Conservation (phyloP, 2,888 invertebrate genomes). For the Julus scandinavius region DNA sequence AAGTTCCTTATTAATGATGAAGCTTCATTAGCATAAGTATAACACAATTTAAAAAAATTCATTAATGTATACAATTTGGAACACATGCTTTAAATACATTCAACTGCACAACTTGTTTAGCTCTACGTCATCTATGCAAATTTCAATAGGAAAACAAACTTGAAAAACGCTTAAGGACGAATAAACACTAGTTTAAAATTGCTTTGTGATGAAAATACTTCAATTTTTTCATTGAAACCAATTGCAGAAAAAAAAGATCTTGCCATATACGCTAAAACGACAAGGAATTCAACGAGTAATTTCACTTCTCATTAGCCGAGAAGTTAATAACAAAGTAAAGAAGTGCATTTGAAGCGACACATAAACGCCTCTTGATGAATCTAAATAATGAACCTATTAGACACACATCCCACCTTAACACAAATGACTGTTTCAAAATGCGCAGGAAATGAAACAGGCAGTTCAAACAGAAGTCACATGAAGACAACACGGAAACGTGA, state of each 20-base stretch:
- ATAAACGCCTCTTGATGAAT: slow-evolving; percentile 6
- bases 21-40: too few species aligned
- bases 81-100: too few species aligned
- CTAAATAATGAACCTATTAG: slow-evolving; percentile 45
- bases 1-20: too few species aligned
- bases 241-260: slow-evolving; percentile 5
- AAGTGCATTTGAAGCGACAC: neutral
- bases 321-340: slow-evolving; percentile 10
- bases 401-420: neutral
- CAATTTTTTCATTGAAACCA: neutral
- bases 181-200: neutral
- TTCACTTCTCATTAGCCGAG: slow-evolving; percentile 36
- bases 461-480: slow-evolving; percentile 44
- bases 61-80: too few species aligned
- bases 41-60: too few species aligned
- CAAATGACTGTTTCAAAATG: slow-evolving; percentile 15
- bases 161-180: neutral
- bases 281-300: neutral
- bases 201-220: neutral
- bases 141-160: too few species aligned
- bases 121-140: too few species aligned
- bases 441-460: slow-evolving; percentile 39
- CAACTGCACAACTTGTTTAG: too few species aligned
- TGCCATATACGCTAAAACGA: neutral
- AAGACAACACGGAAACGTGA: neutral